Evolutionary conservation across 2,113 vertebrate genomes (phyloP).

Genomic region (Sylvietta virens): DNA sequence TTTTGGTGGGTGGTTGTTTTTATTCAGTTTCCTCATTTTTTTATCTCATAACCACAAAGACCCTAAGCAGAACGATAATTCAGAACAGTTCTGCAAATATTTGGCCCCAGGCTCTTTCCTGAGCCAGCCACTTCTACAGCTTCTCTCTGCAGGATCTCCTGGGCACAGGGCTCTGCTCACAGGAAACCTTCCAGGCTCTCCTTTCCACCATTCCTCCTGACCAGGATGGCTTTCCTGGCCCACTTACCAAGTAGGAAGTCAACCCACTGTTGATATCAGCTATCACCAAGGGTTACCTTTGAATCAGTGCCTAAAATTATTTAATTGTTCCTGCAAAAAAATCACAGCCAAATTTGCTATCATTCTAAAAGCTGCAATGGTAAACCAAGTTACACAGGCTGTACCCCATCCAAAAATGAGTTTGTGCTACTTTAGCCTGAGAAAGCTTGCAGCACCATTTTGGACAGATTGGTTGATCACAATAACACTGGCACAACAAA

Average conservation of each 20-base stretch:
- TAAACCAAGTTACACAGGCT: background rate
- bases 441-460: background rate
- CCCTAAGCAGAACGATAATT: background rate
- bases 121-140: background rate
- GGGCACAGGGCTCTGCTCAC: background rate
- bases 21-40: slow-evolving; percentile 30
- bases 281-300: background rate
- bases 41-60: slow-evolving; percentile 48
- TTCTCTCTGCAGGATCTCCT: background rate
- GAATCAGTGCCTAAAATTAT: background rate
- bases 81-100: background rate
- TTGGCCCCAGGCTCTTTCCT: background rate
- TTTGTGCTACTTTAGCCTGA: background rate
- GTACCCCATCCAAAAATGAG: background rate
- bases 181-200: background rate
- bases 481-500: background rate
- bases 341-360: background rate
- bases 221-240: background rate
- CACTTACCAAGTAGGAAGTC: background rate
- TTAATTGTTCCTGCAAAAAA: background rate
- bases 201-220: too few relatives aligned
- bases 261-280: background rate
- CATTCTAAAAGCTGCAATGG: background rate
- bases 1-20: background rate
- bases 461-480: background rate